These are phyloP conservation scores for Solenodon paradoxus DNA, from an alignment of 2,113 vertebrate species.

Conservation along the genomic window DNA sequence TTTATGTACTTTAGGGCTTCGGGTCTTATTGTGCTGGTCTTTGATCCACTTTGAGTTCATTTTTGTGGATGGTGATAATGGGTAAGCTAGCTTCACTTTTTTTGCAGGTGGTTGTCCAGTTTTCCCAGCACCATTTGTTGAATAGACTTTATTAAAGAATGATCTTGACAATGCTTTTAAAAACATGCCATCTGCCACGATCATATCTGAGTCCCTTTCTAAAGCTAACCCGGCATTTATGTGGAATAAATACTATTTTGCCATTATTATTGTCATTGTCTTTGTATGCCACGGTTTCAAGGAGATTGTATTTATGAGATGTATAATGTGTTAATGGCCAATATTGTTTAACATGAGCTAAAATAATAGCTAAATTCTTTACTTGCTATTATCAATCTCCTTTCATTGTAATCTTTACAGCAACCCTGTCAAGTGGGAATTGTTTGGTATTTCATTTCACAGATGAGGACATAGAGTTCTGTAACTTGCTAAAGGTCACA, in stretches of 20 bases:
- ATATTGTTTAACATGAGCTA: background rate
- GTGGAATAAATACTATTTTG: background rate
- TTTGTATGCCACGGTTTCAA: background rate
- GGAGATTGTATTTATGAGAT: background rate
- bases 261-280: background rate
- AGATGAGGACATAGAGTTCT: background rate
- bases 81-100: no score
- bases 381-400: background rate
- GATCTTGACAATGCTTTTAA: background rate
- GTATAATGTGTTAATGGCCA: background rate
- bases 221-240: background rate
- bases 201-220: background rate
- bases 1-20: no score
- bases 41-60: no score
- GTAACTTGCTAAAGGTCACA: background rate
- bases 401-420: background rate
- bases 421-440: background rate
- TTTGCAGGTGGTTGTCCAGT: no score
- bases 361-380: background rate
- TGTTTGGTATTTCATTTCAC: background rate
- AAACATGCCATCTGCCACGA: background rate
- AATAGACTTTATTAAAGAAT: no score
- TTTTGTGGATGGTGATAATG: no score
- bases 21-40: no score
- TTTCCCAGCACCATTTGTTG: no score